Evolutionary conservation across 2,113 vertebrate genomes (phyloP).

Genomic region (Pachycephala philippinensis): DNA sequence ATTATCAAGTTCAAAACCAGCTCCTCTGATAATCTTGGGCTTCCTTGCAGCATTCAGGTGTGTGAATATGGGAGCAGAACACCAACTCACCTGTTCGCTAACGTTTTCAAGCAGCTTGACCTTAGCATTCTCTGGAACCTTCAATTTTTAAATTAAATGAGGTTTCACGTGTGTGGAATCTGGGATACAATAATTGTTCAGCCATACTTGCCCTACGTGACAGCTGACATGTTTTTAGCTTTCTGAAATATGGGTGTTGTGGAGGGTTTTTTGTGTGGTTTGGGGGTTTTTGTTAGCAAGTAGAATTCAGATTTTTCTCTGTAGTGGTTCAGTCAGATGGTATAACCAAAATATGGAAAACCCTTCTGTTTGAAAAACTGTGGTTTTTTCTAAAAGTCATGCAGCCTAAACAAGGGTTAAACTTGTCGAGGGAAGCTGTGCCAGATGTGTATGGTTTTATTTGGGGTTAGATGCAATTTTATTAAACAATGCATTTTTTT

Average conservation of each 20-base stretch:
- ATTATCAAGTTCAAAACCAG: background rate
- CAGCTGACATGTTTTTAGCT: background rate
- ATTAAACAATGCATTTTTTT: background rate
- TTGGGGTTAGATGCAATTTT: background rate
- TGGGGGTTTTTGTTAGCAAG: background rate
- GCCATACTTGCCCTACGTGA: accelerated
- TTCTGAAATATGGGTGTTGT: background rate
- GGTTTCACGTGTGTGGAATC: background rate
- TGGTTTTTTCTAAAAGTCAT: background rate
- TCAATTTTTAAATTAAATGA: background rate
- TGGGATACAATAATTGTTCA: background rate
- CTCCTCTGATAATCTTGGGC: background rate
- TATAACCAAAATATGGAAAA: background rate
- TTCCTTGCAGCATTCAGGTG: background rate
- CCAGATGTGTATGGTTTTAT: background rate
- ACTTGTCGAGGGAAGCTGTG: background rate
- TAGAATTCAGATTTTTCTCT: background rate
- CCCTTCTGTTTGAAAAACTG: background rate
- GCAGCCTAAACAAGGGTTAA: background rate
- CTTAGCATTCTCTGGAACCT: background rate
- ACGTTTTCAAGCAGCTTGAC: background rate
- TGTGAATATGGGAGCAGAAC: background rate
- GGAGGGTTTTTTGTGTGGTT: background rate
- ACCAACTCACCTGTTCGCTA: background rate
- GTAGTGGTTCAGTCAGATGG: background rate